phyloP scores from a whole-genome alignment of 23 tunicate genomes.

The Diplosoma virens region DNA sequence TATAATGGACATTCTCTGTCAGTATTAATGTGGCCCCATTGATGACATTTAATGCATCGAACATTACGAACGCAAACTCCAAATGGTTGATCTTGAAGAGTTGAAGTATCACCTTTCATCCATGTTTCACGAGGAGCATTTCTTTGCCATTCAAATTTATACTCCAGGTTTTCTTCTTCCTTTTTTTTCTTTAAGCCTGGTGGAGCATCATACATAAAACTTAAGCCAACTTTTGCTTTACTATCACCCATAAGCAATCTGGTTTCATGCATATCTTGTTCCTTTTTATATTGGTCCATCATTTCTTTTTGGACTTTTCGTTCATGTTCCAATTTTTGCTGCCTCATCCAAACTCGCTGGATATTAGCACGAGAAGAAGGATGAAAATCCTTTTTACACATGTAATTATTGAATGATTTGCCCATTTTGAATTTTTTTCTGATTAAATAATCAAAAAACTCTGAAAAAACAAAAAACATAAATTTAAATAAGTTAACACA shows the following conservation, averaged over 20 bases:
- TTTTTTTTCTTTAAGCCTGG: conserved; percentile 80
- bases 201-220: conserved; percentile 99
- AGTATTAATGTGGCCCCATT: conserved; percentile 99
- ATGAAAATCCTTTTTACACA: conserved; percentile 99
- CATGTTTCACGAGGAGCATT: conserved; percentile 96
- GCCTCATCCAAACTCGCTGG: conserved; percentile 97
- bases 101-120: conserved; percentile 87
- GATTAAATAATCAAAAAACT: too few relatives aligned
- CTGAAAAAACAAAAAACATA: too few relatives aligned
- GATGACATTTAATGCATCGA: conserved; percentile 95
- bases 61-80: conserved; percentile 97
- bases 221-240: conserved; percentile 97
- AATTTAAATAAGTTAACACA: too few relatives aligned
- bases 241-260: conserved; percentile 98
- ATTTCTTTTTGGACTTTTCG: conserved; percentile 79
- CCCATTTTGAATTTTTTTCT: too few relatives aligned
- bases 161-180: conserved; percentile 73
- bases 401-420: conserved; percentile 93
- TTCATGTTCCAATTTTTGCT: conserved; percentile 91
- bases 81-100: conserved; percentile 94
- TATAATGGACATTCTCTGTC: conserved; percentile 95
- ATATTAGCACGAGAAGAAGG: conserved; percentile 94
- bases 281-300: conserved; percentile 93
- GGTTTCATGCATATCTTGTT: conserved; percentile 98
- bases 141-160: conserved; percentile 97